Base-by-base conservation (phyloP, 2,113 vertebrate species). In the Paradisaea rubra region DNA sequence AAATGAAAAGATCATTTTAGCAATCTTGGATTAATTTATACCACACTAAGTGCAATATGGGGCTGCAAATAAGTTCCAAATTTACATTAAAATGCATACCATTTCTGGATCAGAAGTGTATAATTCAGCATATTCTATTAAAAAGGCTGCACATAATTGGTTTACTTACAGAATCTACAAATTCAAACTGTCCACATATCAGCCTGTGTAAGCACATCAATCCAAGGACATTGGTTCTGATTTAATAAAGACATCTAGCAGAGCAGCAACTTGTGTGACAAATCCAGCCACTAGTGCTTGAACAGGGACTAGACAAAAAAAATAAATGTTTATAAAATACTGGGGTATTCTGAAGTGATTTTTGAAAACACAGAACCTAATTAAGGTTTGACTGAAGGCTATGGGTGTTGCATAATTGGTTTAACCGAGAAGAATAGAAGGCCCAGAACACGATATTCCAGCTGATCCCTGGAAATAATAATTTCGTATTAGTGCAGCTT, bases 11-110 rank as follows among this genome's bases (percentile, higher is more conserved):
- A 94, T 68, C 9, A 2, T 73, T 59, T 95, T 91, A 95, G 66
- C 71, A 92, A 95, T 71, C 50, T 85, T 79, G 41, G 57, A 91
- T 94, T 94, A 93, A 92, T 94, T 65, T 94, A 64, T 56, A 78
- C 15, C 70, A 96, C 65, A 86, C 47, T 86, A 83, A 54, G 68
- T 61, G 78, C 45, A 81, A 89, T 65, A 52, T 9, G 1, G 20
- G 49, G 25, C 49, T 81, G 49, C 28, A 91, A 72, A 11, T 27
- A 82, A 88, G 33, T 85, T 91, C 45, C 45, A 13, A 44, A 44
- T 95, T 93, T 87, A 88, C 39, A 63, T 66, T 76, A 70, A 88
- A 96, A 80, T 74, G 25, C 49, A 8, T 54, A 33, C 39, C 81
- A 84, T 64, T 93, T 89, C 84, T 74, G 60, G 35, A 84, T 89